phyloP scores from a whole-genome alignment of 2,113 vertebrate genomes.

The Chaetodon auriga region DNA sequence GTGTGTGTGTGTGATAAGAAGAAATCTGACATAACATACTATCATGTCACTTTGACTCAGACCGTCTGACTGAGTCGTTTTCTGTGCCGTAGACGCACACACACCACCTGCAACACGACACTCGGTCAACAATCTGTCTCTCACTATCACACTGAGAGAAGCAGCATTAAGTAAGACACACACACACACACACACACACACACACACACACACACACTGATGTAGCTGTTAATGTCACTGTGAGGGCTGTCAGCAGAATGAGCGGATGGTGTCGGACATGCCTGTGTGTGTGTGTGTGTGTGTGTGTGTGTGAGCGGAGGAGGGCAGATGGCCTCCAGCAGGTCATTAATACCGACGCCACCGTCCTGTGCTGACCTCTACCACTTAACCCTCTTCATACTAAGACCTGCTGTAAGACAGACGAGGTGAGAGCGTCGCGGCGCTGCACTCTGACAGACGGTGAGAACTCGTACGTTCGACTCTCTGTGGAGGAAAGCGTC shows the following conservation, averaged over 20 bases:
- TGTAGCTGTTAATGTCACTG: slow-evolving; percentile 3
- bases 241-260: slow-evolving; percentile 9
- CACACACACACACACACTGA: neutral
- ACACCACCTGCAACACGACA: neutral
- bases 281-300: slow-evolving; percentile 4
- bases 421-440: neutral
- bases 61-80: neutral
- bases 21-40: neutral
- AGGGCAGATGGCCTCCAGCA: slow-evolving; percentile 45
- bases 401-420: slow-evolving; percentile 12
- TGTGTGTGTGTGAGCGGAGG: neutral
- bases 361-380: slow-evolving; percentile 38
- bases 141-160: neutral
- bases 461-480: neutral
- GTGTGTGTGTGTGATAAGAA: slow-evolving; percentile 1
- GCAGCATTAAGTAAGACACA: neutral
- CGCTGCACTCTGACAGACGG: neutral
- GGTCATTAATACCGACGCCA: slow-evolving; percentile 52
- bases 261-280: neutral
- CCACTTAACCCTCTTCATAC: slow-evolving; percentile 37
- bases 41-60: neutral
- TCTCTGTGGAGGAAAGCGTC: neutral
- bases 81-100: neutral
- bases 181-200: neutral
- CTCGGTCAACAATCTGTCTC: neutral